These are phyloP conservation scores for Lycopodina hypogea DNA, from an alignment of 37 sponge, comb jelly and placozoan species.

Conservation along the genomic window DNA sequence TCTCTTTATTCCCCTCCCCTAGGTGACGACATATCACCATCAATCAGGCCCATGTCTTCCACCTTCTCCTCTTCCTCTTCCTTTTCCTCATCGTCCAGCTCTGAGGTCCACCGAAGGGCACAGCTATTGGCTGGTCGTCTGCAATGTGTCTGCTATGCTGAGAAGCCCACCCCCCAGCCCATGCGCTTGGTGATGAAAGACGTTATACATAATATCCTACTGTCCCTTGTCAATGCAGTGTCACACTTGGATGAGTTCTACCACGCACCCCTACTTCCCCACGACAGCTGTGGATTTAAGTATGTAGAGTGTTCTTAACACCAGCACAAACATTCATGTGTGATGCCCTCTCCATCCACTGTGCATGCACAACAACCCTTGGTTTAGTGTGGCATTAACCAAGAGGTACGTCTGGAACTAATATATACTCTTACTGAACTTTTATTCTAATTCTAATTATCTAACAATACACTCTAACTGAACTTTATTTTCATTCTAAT, in stretches of 20 bases:
- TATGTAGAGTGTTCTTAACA: too few species aligned
- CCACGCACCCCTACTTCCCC: neutral
- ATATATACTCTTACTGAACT: too few species aligned
- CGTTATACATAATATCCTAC: conserved; percentile 14
- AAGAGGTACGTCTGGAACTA: too few species aligned
- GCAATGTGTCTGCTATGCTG: conserved; percentile 24
- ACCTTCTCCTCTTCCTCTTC: neutral
- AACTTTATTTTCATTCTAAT: too few species aligned
- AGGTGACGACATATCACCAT: too few species aligned
- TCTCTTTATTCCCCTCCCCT: neutral
- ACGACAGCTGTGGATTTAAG: conserved; percentile 38
- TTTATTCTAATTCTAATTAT: too few species aligned
- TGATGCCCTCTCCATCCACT: too few species aligned
- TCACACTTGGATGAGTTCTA: conserved; percentile 6
- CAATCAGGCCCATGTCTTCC: neutral
- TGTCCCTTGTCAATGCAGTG: conserved; percentile 25
- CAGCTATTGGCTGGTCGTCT: conserved; percentile 25
- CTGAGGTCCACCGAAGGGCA: conserved; percentile 12
- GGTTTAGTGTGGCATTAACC: too few species aligned
- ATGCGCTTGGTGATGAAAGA: conserved; percentile 24
- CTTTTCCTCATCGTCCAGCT: neutral
- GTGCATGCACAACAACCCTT: too few species aligned
- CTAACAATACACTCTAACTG: too few species aligned
- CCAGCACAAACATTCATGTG: too few species aligned
- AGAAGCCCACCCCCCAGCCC: conserved; percentile 31